These are phyloP conservation scores for Lasioglossum albipes DNA, from an alignment of 1,140 invertebrate genomes.

Conservation along the genomic window DNA sequence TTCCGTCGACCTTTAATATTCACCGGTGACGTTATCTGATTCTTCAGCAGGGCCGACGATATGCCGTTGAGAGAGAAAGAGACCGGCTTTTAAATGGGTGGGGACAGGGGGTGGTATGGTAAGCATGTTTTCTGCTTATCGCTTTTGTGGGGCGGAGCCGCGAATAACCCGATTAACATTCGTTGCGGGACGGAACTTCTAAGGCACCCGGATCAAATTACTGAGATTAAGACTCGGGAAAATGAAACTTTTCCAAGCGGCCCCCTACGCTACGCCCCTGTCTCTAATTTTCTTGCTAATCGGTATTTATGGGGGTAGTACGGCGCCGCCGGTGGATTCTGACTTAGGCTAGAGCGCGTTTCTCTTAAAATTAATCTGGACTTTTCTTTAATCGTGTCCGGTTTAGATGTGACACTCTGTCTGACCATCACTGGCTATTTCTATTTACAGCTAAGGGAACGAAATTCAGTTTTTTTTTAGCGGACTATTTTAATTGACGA, in stretches of 20 bases:
- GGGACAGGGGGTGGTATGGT: background rate
- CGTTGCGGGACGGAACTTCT: conserved; percentile 24
- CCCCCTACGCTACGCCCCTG: too few relatives aligned
- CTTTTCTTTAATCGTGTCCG: too few relatives aligned
- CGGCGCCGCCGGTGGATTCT: too few relatives aligned
- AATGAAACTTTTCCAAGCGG: conserved; percentile 38
- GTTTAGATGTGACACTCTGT: too few relatives aligned
- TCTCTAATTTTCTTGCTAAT: conserved; percentile 36
- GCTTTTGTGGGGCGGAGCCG: conserved; percentile 28
- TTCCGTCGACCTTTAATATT: conserved; percentile 2
- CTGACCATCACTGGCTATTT: too few relatives aligned
- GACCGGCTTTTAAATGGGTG: too few relatives aligned
- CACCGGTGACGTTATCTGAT: conserved; percentile 35
- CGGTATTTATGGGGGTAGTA: conserved; percentile 26
- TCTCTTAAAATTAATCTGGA: too few relatives aligned
- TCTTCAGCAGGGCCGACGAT: background rate
- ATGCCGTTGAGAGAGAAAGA: too few relatives aligned
- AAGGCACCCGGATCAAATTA: conserved; percentile 29
- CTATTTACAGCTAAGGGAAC: too few relatives aligned
- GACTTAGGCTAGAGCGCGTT: too few relatives aligned
- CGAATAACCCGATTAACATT: conserved; percentile 44
- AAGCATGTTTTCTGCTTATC: conserved; percentile 36
- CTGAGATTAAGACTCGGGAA: conserved; percentile 39
- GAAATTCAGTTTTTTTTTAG: too few relatives aligned
- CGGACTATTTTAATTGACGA: too few relatives aligned